Evolutionary conservation across 1,140 invertebrate genomes (phyloP), one percentile per base, ranked within the genome.

Genomic region (Brachystomella parvula): DNA sequence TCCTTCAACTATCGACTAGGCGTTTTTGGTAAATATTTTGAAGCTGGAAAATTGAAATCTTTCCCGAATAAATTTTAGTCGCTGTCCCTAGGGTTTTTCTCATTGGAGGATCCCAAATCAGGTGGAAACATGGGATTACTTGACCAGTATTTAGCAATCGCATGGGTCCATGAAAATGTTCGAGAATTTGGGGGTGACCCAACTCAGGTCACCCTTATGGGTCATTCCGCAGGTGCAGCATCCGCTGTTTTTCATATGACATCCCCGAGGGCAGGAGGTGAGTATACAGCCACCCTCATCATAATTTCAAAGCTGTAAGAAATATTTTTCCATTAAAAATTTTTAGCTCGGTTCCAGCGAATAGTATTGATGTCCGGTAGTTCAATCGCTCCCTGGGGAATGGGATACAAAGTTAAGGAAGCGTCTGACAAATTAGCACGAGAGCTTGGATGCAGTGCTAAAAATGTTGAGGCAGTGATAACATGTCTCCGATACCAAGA

Each of bases 171-270:
- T 49, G 68, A 76, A 32, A 78, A 81, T 71, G 78, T 81, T 64
- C 63, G 64, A 2, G 70, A 73, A n/a, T 81, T 82, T 64, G 79
- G 79, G 1, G 80, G 81, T 28, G 77, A 82, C 67, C 74, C 77
- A 0, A 68, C 68, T 3, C 68, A 74, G 26, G 75, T 82, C 3
- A 82, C 81, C 1, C 64, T 81, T n/a, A 75, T 79, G 47, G 79
- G 80, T 6, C 75, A 79, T 65, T 76, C 76, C 1, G 76, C 78
- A 6, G 77, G 77, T 1, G 76, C 76, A 2, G 69, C 75, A 12
- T 69, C 73, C 9, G 75, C 73, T 2, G 73, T 76, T 64, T 68
- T 76, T 31, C 75, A 75, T 53, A 71, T 75, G 67, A 67, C 76
- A 12, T 76, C 75, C 1, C 75, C 75, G 19, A 68, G 72, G 2